Evolutionary conservation across 2,888 invertebrate genomes (phyloP), one percentile per base, ranked within the genome.

Genomic region (Agriopis aurantiaria): DNA sequence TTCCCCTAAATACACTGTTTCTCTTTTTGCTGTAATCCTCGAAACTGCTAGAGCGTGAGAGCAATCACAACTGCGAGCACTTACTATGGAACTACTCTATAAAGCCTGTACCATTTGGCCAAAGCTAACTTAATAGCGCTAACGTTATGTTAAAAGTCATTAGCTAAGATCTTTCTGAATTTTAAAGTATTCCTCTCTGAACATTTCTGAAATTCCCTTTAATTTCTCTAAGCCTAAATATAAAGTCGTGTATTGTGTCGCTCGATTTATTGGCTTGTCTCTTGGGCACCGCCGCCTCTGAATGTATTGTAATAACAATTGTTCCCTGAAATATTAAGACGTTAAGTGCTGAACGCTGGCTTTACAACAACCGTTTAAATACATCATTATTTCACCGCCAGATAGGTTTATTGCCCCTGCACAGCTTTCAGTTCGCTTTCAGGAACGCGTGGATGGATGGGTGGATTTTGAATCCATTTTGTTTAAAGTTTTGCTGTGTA

Each of bases 301-400:
- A 80, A 78, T 79, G 75, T 79, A 77, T 79, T 79, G 76, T 78
- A 80, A 79, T 83, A 80, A 81, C 78, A 76, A 75, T 79, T 78
- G 74, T 74, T 75, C 74, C 74, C 73, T 77, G 77, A 81, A 82
- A 80, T 81, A 84, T 80, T 77, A 75, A 79, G 78, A 78, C 79
- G 77, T 79, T 75, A 82, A 82, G 75, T 81, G 78, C 78, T 74
- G 74, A 80, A 74, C 73, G 74, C 75, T 72, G 77, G 75, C 77
- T 80, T 79, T 78, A 80, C 80, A 79, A 73, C 80, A 73, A 73
- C 71, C 73, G 74, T 81, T 81, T 77, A 82, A 82, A 80, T 78
- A 74, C 76, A 78, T 82, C 77, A 82, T 82, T 79, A 80, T 76
- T 79, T 81, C 70, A 76, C 66, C 70, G 72, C 75, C 73, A 76